phyloP scores from a whole-genome alignment of 1,140 invertebrate species.

The Formica selysi region DNA sequence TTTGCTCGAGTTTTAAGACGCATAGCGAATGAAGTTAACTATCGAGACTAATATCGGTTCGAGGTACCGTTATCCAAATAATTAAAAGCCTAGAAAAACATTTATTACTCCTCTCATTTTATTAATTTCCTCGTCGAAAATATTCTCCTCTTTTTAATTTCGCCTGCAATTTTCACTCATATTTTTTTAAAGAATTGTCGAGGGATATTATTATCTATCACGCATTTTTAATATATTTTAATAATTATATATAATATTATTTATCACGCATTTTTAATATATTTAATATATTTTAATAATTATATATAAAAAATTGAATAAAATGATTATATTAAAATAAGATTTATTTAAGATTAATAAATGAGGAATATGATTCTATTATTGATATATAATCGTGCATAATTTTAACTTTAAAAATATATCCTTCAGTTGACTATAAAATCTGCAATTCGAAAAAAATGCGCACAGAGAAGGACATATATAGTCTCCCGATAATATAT shows the following conservation, averaged over 20 bases:
- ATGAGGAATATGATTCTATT: neutral
- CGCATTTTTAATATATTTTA: too few species aligned
- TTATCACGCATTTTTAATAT: neutral
- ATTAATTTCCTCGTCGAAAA: neutral
- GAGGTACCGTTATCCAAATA: neutral
- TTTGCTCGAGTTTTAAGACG: conserved; percentile 57
- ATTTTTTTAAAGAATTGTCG: neutral
- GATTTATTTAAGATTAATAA: neutral
- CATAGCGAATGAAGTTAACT: neutral
- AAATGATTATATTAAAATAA: too few species aligned
- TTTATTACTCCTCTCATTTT: neutral
- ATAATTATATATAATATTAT: neutral
- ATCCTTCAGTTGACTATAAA: neutral
- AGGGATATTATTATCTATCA: too few species aligned
- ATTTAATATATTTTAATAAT: neutral
- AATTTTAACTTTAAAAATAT: neutral
- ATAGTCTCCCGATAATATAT: neutral
- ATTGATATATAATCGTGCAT: too few species aligned
- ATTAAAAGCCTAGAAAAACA: neutral
- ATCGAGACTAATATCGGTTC: neutral
- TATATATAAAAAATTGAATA: too few species aligned
- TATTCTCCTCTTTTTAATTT: neutral
- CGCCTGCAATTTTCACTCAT: neutral
- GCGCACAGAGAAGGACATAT: neutral
- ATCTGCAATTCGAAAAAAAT: neutral